Evolutionary conservation across 37 sponge, comb jelly and placozoan genomes (phyloP).

Genomic region (Oopsacas minuta): DNA sequence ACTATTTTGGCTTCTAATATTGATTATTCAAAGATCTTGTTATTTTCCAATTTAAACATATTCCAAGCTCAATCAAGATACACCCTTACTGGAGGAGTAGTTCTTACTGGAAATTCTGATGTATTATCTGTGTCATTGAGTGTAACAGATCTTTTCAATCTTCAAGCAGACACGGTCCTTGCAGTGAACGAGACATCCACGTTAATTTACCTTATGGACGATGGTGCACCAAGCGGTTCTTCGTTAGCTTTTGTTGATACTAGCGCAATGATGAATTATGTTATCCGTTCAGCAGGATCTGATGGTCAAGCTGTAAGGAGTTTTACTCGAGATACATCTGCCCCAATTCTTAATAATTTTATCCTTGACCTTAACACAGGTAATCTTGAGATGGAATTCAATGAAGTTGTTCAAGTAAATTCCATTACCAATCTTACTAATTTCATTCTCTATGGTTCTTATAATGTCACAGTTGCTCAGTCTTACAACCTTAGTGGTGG

Average conservation of each 20-base stretch:
- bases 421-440: constrained; percentile 14
- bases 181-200: not conserved
- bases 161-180: not conserved
- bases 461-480: not conserved
- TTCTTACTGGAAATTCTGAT: constrained; percentile 39
- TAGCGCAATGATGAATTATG: not conserved
- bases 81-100: constrained; percentile 36
- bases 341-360: constrained; percentile 11
- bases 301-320: not conserved
- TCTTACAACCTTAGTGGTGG: constrained; percentile 12
- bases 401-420: not conserved
- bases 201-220: not conserved
- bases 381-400: not conserved
- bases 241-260: constrained; percentile 1
- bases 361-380: constrained; percentile 21
- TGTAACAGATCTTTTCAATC: not conserved
- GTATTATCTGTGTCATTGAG: constrained; percentile 3
- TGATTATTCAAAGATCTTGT: not conserved
- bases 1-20: constrained; percentile 29
- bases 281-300: not conserved
- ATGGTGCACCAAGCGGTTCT: not conserved
- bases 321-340: not conserved
- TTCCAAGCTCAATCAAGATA: not conserved
- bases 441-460: not conserved
- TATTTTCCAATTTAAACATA: not conserved